Evolutionary conservation across 2,113 vertebrate genomes (phyloP), one percentile per base, ranked within the genome.

Genomic region (Platysternon megacephalum): DNA sequence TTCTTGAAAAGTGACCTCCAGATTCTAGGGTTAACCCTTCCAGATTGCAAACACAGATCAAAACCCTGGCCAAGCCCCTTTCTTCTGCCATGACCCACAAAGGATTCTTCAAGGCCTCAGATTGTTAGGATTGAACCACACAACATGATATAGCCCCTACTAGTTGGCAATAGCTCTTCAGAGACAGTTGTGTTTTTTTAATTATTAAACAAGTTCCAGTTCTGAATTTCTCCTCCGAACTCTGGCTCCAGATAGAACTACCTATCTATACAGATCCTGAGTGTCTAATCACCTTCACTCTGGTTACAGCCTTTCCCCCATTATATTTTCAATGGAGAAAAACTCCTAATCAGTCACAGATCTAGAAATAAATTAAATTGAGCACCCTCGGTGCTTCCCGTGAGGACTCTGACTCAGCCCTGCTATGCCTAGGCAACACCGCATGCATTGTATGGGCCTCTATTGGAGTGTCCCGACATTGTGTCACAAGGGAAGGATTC

Each of bases 311-410:
- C 12, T 49, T 84, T 68, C 48, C 56, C 19, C 85, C 26, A 11
- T 6, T 11, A 10, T 51, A 8, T 46, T 86, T 91, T 89, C 65
- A 29, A 53, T 81, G n/a, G 12, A 29, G 17, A 13, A 3, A 80
- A 65, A 58, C 88, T 6, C 8, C 9, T 32, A 19, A 84, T 32
- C 55, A 87, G 78, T 16, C 61, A 9, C 13, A n/a, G 39, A 32
- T 0, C 74, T 61, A 56, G 85, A 88, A 48, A 42, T 3, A 80
- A 44, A 22, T 0, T n/a, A 17, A 53, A 19, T 0, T 0, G 49
- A 39, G 55, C 6, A 74, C 65, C 76, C 61, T n/a, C 2, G 4
- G 9, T 6, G 44, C 48, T 55, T 87, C 81, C 65, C 42, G 46
- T 5, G 1, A 0, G n/a, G 16, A 17, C 28, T 76, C 29, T 68